phyloP scores from a whole-genome alignment of 2,888 invertebrate genomes.

The Polydrusus cervinus region DNA sequence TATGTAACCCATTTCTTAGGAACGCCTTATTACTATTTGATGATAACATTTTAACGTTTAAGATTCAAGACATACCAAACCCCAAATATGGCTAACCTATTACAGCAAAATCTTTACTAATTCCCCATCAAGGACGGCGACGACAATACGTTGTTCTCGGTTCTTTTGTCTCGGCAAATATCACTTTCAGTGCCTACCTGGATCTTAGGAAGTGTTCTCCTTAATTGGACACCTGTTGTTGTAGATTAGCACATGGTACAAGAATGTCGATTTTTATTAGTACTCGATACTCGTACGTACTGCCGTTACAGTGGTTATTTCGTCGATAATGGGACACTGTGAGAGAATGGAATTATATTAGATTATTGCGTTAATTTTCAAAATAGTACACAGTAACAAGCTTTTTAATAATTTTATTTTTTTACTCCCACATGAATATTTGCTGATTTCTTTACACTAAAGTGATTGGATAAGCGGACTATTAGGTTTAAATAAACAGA shows the following conservation, averaged over 20 bases:
- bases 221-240: conserved; percentile 47
- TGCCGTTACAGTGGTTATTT: not conserved
- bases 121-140: not conserved
- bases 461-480: too few species aligned
- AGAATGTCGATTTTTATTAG: conserved; percentile 29
- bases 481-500: too few species aligned
- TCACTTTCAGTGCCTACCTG: conserved; percentile 44
- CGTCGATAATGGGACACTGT: not conserved
- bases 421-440: too few species aligned
- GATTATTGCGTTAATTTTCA: too few species aligned
- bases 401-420: too few species aligned
- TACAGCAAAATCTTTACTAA: conserved; percentile 17
- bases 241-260: conserved; percentile 39
- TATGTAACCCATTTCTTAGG: too few species aligned
- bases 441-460: too few species aligned
- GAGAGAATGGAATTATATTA: not conserved
- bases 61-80: too few species aligned
- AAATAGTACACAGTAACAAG: too few species aligned
- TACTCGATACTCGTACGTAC: too few species aligned
- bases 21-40: too few species aligned
- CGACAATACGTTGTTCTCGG: not conserved
- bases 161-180: conserved; percentile 41
- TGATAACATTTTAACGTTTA: too few species aligned
- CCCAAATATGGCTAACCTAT: not conserved
- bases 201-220: conserved; percentile 38